Evolutionary conservation across 1,140 invertebrate species (phyloP), one percentile per base, ranked within the genome.

Genomic region (Melipona quadrifasciata): DNA sequence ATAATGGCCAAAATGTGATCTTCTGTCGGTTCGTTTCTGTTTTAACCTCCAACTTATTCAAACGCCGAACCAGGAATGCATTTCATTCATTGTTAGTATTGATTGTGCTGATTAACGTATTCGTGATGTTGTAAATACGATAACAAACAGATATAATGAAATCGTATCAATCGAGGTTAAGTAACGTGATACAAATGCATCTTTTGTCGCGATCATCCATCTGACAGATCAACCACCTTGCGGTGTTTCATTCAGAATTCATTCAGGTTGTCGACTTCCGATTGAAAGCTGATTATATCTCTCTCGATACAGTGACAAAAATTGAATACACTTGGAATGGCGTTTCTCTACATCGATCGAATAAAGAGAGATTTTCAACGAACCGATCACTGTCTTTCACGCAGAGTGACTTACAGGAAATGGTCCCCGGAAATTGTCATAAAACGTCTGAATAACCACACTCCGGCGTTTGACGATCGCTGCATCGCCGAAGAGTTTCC

Each of bases 261-360:
- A 47, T 47, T 47, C n/a, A n/a, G 39, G 8, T 47, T 47, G 6
- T 47, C 0, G 39, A 47, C 39, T 47, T 47, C 39, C 8, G 39
- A 47, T 31, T 31, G 2, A 24, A 58, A 58, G 10, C 10, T 24
- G 57, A 58, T 58, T n/a, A 61, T n/a, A 58, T 58, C 5, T 64
- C 10, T 21, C 12, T 57, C 19, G 80, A n/a, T 65, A 57, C 4
- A 82, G 70, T 39, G 78, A 80, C 53, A 74, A 55, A 47, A 64
- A 27, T 31, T 14, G 68, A 19, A 75, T 27, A 31, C 0, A n/a
- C 8, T 31, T 34, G 65, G 58, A 34, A 87, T 76, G 61, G 71
- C 82, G 16, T 84, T 57, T 10, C 71, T 89, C 0, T 78, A 85
- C 70, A 89, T 89, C 58, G 88, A 90, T 21, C 88, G 83, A n/a